A percentile compares a stretch with the other conserved stretches of the same genome.
These are phyloP conservation scores for Luidia sarsii DNA, from an alignment of 53 echinoderm and acorn worm genomes.

Conservation along the genomic window DNA sequence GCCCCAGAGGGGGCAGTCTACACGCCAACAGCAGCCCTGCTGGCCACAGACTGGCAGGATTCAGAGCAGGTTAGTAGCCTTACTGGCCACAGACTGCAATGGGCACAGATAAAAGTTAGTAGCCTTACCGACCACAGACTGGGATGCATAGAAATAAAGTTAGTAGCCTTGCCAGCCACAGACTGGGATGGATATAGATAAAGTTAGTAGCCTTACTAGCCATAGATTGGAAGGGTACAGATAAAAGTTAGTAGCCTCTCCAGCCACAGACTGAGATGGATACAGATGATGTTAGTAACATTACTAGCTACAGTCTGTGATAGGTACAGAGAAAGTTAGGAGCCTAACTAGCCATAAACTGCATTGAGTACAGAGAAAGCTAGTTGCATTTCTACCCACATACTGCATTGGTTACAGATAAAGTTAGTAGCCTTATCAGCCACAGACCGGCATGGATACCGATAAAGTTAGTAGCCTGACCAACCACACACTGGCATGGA, in stretches of 20 bases:
- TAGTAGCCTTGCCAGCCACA: neutral
- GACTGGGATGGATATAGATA: neutral
- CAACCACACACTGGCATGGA: too few relatives aligned
- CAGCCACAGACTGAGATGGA: neutral
- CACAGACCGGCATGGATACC: too few relatives aligned
- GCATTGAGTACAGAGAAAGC: too few relatives aligned
- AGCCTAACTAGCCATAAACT: too few relatives aligned
- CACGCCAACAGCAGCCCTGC: conserved; percentile 65
- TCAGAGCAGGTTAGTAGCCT: conserved; percentile 77
- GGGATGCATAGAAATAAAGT: too few relatives aligned
- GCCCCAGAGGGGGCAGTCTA: conserved; percentile 59
- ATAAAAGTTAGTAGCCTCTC: neutral
- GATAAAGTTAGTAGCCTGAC: too few relatives aligned
- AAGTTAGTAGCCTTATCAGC: too few relatives aligned
- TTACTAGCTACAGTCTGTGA: too few relatives aligned
- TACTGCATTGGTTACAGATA: too few relatives aligned
- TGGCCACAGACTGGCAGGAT: conserved; percentile 70
- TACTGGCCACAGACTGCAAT: neutral
- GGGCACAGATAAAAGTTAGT: neutral
- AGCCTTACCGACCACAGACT: neutral
- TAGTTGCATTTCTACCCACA: too few relatives aligned
- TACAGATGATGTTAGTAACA: too few relatives aligned
- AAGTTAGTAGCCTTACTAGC: neutral
- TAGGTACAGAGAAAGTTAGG: too few relatives aligned
- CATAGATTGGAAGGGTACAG: neutral